These are phyloP conservation scores for Halcyon senegalensis DNA, from an alignment of 2,113 vertebrate genomes.

Conservation along the genomic window DNA sequence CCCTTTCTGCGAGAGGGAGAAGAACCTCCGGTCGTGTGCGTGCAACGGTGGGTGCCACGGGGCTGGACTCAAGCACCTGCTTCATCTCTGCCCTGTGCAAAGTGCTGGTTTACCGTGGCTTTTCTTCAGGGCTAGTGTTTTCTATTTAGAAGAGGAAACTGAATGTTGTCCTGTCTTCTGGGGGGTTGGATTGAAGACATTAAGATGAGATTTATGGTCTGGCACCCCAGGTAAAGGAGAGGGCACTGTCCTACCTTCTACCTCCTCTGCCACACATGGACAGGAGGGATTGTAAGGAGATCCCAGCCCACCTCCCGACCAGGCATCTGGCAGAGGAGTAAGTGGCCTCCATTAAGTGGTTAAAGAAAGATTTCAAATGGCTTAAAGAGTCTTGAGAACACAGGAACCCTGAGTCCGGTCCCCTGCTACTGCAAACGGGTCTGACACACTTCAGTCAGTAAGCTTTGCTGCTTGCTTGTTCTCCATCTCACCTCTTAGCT, in stretches of 20 bases:
- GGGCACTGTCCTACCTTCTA: neutral
- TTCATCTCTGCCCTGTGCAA: neutral
- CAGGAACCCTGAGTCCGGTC: neutral
- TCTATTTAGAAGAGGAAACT: neutral
- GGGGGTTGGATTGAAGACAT: neutral
- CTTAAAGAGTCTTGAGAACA: neutral
- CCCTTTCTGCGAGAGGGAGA: conserved; percentile 91
- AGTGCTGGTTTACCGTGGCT: neutral
- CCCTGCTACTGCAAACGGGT: neutral
- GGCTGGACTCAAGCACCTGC: rapidly evolving
- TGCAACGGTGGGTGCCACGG: conserved; percentile 84
- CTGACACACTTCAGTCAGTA: neutral
- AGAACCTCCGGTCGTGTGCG: conserved; percentile 84
- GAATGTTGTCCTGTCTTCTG: neutral
- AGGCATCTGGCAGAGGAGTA: neutral
- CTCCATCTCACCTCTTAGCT: neutral
- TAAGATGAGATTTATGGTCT: neutral
- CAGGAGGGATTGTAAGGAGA: neutral
- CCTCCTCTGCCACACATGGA: neutral
- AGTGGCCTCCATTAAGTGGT: neutral
- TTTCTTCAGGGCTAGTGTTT: neutral
- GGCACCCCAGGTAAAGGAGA: neutral
- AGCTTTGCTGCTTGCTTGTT: neutral
- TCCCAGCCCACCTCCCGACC: neutral
- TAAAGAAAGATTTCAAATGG: neutral